Evolutionary conservation across 2,888 invertebrate genomes (phyloP).

Genomic region (Yponomeuta sedellus): DNA sequence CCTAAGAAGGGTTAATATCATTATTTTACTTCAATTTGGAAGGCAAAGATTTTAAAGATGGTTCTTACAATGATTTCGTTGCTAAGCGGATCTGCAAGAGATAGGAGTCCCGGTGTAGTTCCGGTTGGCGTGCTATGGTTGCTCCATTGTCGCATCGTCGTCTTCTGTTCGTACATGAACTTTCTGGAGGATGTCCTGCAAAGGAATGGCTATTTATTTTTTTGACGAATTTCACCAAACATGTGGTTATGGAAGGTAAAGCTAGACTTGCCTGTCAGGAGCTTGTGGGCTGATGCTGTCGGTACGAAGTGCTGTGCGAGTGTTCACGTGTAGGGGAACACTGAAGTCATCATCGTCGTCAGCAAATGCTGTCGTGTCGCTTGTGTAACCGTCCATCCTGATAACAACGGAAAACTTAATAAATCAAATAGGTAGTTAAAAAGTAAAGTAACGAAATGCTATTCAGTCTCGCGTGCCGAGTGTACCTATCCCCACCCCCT

Average conservation of each 20-base stretch:
- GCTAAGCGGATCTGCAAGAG: slow-evolving; percentile 54
- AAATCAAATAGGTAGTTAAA: background rate
- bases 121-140: slow-evolving; percentile 51
- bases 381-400: slow-evolving; percentile 85
- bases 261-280: slow-evolving; percentile 56
- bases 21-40: background rate
- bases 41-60: background rate
- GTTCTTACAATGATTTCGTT: slow-evolving; percentile 51
- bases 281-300: slow-evolving; percentile 66
- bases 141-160: slow-evolving; percentile 72
- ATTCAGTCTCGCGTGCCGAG: no score
- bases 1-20: no score
- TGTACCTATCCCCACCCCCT: no score
- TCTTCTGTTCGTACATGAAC: slow-evolving; percentile 68
- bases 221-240: background rate
- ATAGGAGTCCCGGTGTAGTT: slow-evolving; percentile 63
- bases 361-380: slow-evolving; percentile 86
- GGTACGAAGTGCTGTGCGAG: slow-evolving; percentile 51
- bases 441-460: background rate
- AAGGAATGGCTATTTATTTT: slow-evolving; percentile 20
- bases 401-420: slow-evolving; percentile 20
- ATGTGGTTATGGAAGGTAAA: background rate
- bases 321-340: slow-evolving; percentile 83
- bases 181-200: slow-evolving; percentile 70
- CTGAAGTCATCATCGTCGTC: slow-evolving; percentile 85